Evolutionary conservation across 2,113 vertebrate species (phyloP), one percentile per base, ranked within the genome.

Genomic region (Balaeniceps rex): DNA sequence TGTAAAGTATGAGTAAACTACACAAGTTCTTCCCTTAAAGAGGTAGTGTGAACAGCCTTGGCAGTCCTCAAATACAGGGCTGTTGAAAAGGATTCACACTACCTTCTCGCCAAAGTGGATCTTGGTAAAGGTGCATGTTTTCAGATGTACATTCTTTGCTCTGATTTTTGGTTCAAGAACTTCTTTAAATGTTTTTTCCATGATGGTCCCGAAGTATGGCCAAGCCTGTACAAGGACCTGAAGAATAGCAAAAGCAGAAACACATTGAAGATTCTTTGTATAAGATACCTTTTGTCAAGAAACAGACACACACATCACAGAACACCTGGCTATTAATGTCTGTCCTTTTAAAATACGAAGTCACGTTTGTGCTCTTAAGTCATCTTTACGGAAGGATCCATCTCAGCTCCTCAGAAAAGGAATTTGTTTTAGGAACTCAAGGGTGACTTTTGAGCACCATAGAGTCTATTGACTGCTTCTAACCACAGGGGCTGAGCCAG

Each of bases 41-140:
- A 65, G 8, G 14, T 14, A 70, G 21, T 1, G 33, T 44, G 81
- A 91, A 36, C 33, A 66, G 60, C n/a, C 18, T 78, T 64, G 28
- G 22, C 42, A 52, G 42, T 26, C 28, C 55, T 68, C 44, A 80
- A 9, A 83, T 8, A 54, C 7, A 46, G 10, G 33, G 40, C 40
- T 92, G 33, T 34, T 52, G 47, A 52, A 81, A 63, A 83, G 46
- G n/a, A 42, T 22, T 83, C 79, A 69, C 74, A 23, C 28, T 96
- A 99, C 99, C 96, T 98, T 98, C 92, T 99, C 98, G 6, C 99
- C 99, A 58, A 99, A 99, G 97, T 99, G 98, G 95, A 99, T 97
- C 96, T 99, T 99, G 91, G 98, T 99, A 66, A 99, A 99, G 36
- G 98, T 97, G 96, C 99, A 99, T 5, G 98, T 99, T 95, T 99